Base-by-base conservation (phyloP, 2,797 vertebrate species). In the Peromyscus attwateri region DNA sequence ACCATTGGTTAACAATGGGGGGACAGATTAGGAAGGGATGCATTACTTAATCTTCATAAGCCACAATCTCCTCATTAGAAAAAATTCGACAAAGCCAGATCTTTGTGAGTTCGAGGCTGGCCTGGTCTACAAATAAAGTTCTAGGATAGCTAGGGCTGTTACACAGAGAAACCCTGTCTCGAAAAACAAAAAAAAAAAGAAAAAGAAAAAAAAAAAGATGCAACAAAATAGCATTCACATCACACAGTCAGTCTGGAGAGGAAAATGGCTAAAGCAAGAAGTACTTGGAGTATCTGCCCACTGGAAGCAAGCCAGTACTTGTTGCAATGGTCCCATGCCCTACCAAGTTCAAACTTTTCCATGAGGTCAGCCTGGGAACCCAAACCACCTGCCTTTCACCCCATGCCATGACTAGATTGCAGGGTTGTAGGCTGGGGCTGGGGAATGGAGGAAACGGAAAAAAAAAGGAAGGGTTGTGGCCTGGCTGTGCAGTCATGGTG, bases 31-130 rank as follows among this genome's bases (percentile, higher is more conserved):
- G 11, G 27, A 29, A 52, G 49, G 27, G 62, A 43, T 37, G 55
- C 77, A 60, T 13, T 75, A 60, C 55, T 66, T 73, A 31, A 79
- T 76, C 13, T 88, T 49, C 11, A 60, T 52, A 89, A 89, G 60
- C 17, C 52, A 37, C 13, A 23, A 25, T 68, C 84, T 96, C 19
- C 75, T 93, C 43, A n/a, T n/a, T 34, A 84, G 76, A 87, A 96
- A 89, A 40, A 40, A 73, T 40, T 73, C 0, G 1, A 11, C 71
- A 73, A 40, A 73, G n/a, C 71, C 37, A 40, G 71, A 71, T 71
- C 9, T 71, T 37, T 37, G n/a, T 71, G 70, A 71, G n/a, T 37
- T 23, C 8, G 19, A 37, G 70, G n/a, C 70, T 40, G 37, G 70
- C 21, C n/a, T 73, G n/a, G n/a, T 23, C 19, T 73, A 40, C n/a